These are phyloP conservation scores for Saccostrea cuccullata DNA, from an alignment of 1,140 invertebrate genomes.

Conservation along the genomic window DNA sequence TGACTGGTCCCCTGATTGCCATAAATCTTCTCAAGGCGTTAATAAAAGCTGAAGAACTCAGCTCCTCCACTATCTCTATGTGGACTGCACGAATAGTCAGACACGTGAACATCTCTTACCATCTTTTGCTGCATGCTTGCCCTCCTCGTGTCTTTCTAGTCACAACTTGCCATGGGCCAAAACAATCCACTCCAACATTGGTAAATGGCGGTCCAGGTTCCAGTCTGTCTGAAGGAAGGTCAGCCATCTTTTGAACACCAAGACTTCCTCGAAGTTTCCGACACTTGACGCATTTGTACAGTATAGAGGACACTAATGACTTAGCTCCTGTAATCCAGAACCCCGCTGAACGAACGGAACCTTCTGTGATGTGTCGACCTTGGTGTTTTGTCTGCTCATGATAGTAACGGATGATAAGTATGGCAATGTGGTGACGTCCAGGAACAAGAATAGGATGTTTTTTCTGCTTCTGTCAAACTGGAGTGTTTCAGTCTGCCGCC, in stretches of 20 bases:
- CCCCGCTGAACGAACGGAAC: slow-evolving; percentile 32
- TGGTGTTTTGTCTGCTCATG: slow-evolving; percentile 52
- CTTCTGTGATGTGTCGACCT: slow-evolving; percentile 41
- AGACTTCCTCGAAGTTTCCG: slow-evolving; percentile 34
- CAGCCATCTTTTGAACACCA: slow-evolving; percentile 29
- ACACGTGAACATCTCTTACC: slow-evolving; percentile 8
- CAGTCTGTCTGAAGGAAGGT: too few relatives aligned
- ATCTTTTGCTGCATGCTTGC: background rate
- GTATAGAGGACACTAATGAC: background rate
- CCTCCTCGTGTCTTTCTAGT: too few relatives aligned
- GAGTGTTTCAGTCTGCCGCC: background rate
- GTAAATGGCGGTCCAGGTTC: too few relatives aligned
- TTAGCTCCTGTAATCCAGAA: slow-evolving; percentile 49
- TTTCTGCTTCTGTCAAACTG: background rate
- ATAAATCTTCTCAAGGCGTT: too few relatives aligned
- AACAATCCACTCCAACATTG: too few relatives aligned
- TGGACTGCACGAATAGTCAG: too few relatives aligned
- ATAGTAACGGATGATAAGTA: slow-evolving; percentile 45
- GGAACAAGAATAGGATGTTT: slow-evolving; percentile 56
- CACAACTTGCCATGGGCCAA: too few relatives aligned
- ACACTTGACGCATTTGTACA: slow-evolving; percentile 40
- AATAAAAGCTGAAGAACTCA: too few relatives aligned
- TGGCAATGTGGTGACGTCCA: slow-evolving; percentile 45
- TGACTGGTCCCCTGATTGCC: too few relatives aligned
- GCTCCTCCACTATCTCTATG: too few relatives aligned